Base-by-base conservation (phyloP, 2,888 invertebrate species). In the Mycalesis mineus region DNA sequence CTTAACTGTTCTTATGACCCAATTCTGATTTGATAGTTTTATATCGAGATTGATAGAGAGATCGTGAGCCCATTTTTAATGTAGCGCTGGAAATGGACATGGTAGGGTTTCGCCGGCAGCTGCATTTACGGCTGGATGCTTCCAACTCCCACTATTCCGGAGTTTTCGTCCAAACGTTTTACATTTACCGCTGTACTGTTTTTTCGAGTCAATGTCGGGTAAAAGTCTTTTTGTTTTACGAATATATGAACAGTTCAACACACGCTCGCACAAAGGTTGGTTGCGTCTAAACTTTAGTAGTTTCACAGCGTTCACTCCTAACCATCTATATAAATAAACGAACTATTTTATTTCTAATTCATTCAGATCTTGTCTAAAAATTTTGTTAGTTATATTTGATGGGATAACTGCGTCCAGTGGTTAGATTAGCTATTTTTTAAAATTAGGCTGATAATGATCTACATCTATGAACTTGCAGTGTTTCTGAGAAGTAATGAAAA, bases 121-220 rank as follows among this genome's bases (percentile, higher is more conserved):
- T 31, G 33, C 47, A 44, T 33, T 47, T 11, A 47, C 15, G 15
- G 33, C 14, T 47, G 33, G 47, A 11, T 47, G 47, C 47, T 13
- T 11, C 33, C 31, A 47, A 14, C 45, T 45, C 14, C n/a, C 7
- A 13, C 29, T 29, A 29, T 29, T 13, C 29, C 44, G 45, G 14
- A 29, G 31, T 45, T 64, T 71, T 71, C 64, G 52, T 14, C 58
- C 61, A 65, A 65, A 60, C 64, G 60, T 68, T 67, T 68, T 68
- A 65, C 65, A 61, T 66, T 65, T 65, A 15, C 47, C 58, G 62
- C 45, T 56, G 60, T 57, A 61, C 58, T 63, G 63, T 61, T 66
- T 65, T 65, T 62, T 39, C 52, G 52, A 54, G 54, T 65, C 64
- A 17, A 9, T 33, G 40, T 64, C 61, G 58, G 65, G 60, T 58